Evolutionary conservation across 2,113 vertebrate species (phyloP), one percentile per base, ranked within the genome.

Genomic region (Cephalopholis sonnerati): DNA sequence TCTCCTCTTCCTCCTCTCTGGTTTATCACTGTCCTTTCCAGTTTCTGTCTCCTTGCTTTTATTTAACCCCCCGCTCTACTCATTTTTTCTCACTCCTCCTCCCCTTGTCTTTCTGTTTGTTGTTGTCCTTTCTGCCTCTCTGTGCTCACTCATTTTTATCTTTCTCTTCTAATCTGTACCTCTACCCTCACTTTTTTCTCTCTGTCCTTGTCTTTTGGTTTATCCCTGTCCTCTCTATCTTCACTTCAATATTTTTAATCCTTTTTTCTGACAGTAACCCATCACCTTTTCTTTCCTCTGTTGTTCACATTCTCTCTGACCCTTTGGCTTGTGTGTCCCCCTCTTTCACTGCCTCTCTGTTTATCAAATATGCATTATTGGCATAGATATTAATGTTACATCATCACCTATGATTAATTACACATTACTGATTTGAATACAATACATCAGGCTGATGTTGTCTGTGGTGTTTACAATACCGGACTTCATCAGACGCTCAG

Each of bases 11-110:
- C 55, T 66, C 66, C 61, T 68, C 61, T 54, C 48, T 66, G 32
- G 15, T 74, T 86, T 71, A 74, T 82, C 61, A 20, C 84, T 55
- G 74, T 86, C 76, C 76, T 86, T 57, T 79, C 66, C 73, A 20
- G n/a, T 75, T 68, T 83, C 72, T 44, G 59, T 84, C 73, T 83
- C 71, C 54, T 70, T 18, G 58, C 51, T 48, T 71, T 25, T 62
- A 25, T 59, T 78, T 79, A 74, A 86, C 70, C 53, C 7, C 39
- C 46, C 8, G 20, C 55, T 41, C 44, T 54, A 20, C 41, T 69
- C 41, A 41, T 44, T 8, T 69, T 69, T 69, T 29, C 67, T 22
- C 6, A 66, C 41, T 68, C 6, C 62, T 27, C 64, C 55, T 72
- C 36, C n/a, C 61, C 51, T 22, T 11, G 29, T 64, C 66, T 39